Evolutionary conservation across 2,797 vertebrate species (phyloP).

Genomic region (Merluccius polli): DNA sequence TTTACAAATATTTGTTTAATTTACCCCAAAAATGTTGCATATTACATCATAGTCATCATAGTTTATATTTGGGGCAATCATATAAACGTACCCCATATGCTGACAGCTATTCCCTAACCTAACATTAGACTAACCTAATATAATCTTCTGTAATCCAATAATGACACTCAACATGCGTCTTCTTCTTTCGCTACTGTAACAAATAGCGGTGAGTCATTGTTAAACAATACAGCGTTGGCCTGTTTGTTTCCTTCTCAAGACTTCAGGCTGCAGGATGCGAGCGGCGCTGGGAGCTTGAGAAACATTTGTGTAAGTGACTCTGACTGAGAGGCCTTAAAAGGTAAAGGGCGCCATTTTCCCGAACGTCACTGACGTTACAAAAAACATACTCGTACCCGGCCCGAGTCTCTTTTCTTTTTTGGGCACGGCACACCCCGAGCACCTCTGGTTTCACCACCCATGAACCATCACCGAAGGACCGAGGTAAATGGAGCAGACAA

Average conservation of each 20-base stretch:
- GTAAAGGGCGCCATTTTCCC: slow-evolving; percentile 21
- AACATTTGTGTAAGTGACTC: slow-evolving; percentile 46
- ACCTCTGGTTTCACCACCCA: not conserved
- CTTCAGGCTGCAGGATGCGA: slow-evolving; percentile 64
- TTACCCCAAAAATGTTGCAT: not conserved
- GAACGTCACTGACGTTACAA: too few relatives aligned
- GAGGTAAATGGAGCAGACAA: not conserved
- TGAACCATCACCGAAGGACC: not conserved
- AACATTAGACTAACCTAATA: not conserved
- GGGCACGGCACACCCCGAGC: not conserved
- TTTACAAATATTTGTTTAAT: not conserved
- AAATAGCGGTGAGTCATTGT: not conserved
- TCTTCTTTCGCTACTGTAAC: not conserved
- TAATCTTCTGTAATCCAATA: not conserved
- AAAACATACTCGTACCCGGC: not conserved
- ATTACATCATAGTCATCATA: not conserved
- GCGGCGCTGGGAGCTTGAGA: slow-evolving; percentile 38
- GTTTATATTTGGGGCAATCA: too few relatives aligned
- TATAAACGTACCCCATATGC: too few relatives aligned
- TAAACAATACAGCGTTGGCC: not conserved
- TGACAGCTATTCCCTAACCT: not conserved
- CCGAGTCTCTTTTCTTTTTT: not conserved
- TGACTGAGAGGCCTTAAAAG: slow-evolving; percentile 60
- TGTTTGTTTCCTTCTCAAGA: slow-evolving; percentile 39
- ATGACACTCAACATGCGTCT: not conserved